phyloP scores from a whole-genome alignment of 2,888 invertebrate genomes.

The Apodemia duryi region DNA sequence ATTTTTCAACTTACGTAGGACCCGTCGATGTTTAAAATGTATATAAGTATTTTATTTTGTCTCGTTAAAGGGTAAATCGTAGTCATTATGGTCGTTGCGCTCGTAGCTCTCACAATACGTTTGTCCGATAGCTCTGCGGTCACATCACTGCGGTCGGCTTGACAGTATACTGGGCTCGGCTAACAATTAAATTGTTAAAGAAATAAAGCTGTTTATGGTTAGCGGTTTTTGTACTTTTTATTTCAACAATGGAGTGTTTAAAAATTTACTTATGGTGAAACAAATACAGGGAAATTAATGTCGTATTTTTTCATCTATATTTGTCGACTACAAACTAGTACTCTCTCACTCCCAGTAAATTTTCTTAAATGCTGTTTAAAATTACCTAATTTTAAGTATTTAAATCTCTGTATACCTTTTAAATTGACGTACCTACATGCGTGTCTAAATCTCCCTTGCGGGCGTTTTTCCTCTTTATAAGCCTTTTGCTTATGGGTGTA shows the following conservation, averaged over 20 bases:
- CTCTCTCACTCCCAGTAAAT: too few species aligned
- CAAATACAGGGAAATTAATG: too few species aligned
- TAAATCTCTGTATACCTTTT: too few species aligned
- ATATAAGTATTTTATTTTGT: not conserved
- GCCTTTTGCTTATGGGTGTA: too few species aligned
- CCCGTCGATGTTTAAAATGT: not conserved
- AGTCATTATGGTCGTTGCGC: constrained; percentile 7
- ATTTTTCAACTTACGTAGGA: too few species aligned
- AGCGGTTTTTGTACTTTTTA: not conserved
- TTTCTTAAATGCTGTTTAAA: too few species aligned
- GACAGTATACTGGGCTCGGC: not conserved
- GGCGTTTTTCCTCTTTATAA: too few species aligned
- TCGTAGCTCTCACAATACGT: constrained; percentile 12
- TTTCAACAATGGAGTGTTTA: not conserved
- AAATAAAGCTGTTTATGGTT: constrained; percentile 6
- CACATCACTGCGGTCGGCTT: constrained; percentile 12
- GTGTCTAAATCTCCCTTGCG: too few species aligned
- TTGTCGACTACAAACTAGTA: too few species aligned
- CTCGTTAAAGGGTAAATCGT: not conserved
- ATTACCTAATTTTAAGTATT: too few species aligned
- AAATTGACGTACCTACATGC: too few species aligned
- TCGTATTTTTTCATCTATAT: too few species aligned
- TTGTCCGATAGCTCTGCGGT: constrained; percentile 13
- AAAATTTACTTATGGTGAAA: not conserved
- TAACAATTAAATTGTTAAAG: constrained; percentile 4